A percentile compares a stretch with the other conserved stretches of the same genome.
These are phyloP conservation scores for Probosciger aterrimus DNA, from an alignment of 2,113 vertebrate species.

Conservation along the genomic window DNA sequence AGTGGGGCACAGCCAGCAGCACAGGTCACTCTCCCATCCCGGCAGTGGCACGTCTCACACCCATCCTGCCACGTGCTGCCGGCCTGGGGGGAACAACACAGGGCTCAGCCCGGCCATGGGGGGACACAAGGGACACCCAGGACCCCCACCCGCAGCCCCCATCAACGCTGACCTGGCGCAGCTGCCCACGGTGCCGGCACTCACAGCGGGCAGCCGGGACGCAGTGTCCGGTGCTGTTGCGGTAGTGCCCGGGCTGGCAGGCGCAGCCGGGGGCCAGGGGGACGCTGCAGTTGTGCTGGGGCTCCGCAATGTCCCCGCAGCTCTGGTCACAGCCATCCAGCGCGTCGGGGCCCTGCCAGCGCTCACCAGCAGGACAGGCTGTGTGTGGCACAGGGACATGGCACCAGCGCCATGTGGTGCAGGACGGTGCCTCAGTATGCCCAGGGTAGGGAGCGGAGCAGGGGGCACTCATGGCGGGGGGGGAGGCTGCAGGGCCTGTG, in stretches of 20 bases:
- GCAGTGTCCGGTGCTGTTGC: slow-evolving; percentile 70
- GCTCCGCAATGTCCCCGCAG: slow-evolving; percentile 43
- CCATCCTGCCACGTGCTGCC: not conserved
- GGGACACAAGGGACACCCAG: not conserved
- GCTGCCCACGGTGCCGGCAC: slow-evolving; percentile 69
- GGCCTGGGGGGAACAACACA: not conserved
- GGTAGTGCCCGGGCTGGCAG: slow-evolving; percentile 78
- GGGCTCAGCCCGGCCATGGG: not conserved
- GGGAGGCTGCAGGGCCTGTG: slow-evolving; percentile 30
- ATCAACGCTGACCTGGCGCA: slow-evolving; percentile 64
- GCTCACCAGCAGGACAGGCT: slow-evolving; percentile 82
- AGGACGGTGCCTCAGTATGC: not conserved
- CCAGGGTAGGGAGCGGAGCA: not conserved
- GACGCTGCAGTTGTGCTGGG: slow-evolving; percentile 41
- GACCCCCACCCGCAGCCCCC: not conserved
- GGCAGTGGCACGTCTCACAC: not conserved
- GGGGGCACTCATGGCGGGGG: slow-evolving; percentile 68
- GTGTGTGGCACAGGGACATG: not conserved
- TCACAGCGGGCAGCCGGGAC: slow-evolving; percentile 80
- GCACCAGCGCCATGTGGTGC: not conserved
- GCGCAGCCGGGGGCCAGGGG: slow-evolving; percentile 63
- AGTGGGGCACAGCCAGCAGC: not conserved
- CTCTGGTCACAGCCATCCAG: slow-evolving; percentile 71
- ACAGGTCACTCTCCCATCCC: not conserved
- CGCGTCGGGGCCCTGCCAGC: slow-evolving; percentile 56